Percentiles rank a stretch among this genome's conserved stretches.
These are phyloP conservation scores for Nycticryphes semicollaris DNA, from an alignment of 2,113 vertebrate species.

Conservation along the genomic window DNA sequence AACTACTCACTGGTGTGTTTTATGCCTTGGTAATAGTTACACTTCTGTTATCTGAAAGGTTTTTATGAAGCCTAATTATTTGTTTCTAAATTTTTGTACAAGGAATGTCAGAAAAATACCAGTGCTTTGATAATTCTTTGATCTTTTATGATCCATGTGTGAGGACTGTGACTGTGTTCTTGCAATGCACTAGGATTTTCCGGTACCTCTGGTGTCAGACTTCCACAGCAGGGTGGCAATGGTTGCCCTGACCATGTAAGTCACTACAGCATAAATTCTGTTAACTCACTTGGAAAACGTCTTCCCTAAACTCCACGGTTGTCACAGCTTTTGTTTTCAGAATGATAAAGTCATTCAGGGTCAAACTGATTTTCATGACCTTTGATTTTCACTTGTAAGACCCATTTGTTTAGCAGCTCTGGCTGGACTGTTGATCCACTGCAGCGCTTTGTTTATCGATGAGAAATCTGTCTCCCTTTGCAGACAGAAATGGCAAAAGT, in stretches of 20 bases:
- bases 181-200: neutral
- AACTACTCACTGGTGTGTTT: neutral
- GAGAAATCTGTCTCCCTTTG: neutral
- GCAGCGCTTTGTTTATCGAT: neutral
- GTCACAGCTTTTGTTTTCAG: neutral
- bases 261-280: neutral
- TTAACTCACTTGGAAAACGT: neutral
- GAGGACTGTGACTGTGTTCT: neutral
- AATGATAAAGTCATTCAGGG: neutral
- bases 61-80: neutral
- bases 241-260: neutral
- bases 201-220: neutral
- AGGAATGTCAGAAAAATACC: neutral
- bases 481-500: neutral
- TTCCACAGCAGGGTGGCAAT: neutral
- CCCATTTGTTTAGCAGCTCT: neutral
- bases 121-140: neutral
- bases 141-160: neutral
- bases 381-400: neutral
- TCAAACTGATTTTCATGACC: neutral
- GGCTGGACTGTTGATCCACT: neutral
- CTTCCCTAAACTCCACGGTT: neutral
- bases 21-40: neutral
- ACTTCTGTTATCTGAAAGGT: neutral
- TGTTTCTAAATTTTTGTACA: neutral